Conservation (phyloP, 1,140 invertebrate genomes). For the Drosophila ananassae region DNA sequence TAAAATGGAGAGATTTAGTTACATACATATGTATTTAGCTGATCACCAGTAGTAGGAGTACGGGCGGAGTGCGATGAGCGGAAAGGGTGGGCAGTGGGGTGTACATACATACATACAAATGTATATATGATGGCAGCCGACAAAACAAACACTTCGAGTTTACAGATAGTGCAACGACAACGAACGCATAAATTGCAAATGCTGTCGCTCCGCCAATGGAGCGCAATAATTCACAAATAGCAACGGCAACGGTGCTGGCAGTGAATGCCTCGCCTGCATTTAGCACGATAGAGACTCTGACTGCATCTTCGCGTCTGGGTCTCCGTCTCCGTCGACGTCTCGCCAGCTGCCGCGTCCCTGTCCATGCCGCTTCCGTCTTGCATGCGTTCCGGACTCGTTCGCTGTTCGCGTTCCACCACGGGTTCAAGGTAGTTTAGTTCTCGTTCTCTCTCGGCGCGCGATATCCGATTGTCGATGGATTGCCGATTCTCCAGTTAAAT, state of each 20-base stretch:
- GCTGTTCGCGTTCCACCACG: constrained; percentile 38
- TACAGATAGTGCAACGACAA: constrained; percentile 59
- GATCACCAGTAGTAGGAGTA: too few relatives aligned
- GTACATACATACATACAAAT: not conserved
- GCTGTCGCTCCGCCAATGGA: constrained; percentile 68
- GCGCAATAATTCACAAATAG: constrained; percentile 74
- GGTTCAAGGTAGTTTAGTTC: constrained; percentile 69
- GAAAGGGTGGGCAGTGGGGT: not conserved
- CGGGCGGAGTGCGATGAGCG: too few relatives aligned
- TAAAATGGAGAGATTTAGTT: too few relatives aligned
- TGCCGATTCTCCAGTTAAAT: constrained; percentile 5
- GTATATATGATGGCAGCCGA: not conserved
- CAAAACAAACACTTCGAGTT: constrained; percentile 16
- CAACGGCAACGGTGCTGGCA: constrained; percentile 32
- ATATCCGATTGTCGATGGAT: constrained; percentile 26
- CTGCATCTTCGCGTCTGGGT: constrained; percentile 28
- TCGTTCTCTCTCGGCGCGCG: constrained; percentile 25
- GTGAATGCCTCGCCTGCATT: constrained; percentile 13
- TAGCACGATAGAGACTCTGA: constrained; percentile 23
- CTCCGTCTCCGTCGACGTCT: not conserved
- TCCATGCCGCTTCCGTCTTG: not conserved
- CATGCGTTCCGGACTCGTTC: constrained; percentile 5
- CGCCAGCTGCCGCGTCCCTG: not conserved
- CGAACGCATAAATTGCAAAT: constrained; percentile 73
- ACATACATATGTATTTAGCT: too few relatives aligned